These are phyloP conservation scores for Gymnocheta viridis DNA, from an alignment of 2,888 invertebrate species.

Conservation along the genomic window DNA sequence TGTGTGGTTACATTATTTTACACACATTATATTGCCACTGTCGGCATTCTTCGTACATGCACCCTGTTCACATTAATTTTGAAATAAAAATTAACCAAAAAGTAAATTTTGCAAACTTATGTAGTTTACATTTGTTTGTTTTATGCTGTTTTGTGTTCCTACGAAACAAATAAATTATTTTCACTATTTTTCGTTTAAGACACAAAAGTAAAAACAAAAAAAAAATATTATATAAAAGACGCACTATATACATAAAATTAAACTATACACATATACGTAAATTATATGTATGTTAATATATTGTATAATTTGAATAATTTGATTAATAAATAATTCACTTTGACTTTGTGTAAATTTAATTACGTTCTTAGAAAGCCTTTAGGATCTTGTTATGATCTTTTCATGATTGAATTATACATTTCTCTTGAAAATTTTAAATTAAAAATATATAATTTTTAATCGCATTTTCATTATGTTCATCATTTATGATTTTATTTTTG, in stretches of 20 bases:
- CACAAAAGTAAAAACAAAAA: constrained; percentile 29
- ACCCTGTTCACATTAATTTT: constrained; percentile 49
- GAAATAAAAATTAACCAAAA: constrained; percentile 45
- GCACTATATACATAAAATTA: constrained; percentile 26
- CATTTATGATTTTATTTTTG: constrained; percentile 34
- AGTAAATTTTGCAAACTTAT: constrained; percentile 49
- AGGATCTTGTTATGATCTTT: background rate
- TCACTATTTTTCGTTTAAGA: constrained; percentile 23
- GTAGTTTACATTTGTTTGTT: constrained; percentile 30
- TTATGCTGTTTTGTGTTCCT: constrained; percentile 19
- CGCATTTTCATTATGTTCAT: constrained; percentile 33
- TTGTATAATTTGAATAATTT: constrained; percentile 7
- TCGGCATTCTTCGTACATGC: constrained; percentile 42
- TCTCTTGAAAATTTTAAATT: constrained; percentile 23
- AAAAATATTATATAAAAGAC: constrained; percentile 64
- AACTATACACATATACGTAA: constrained; percentile 15
- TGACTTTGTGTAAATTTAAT: constrained; percentile 34
- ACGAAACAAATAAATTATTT: constrained; percentile 34
- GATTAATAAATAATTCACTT: constrained; percentile 44
- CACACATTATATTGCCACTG: background rate
- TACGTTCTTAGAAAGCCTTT: constrained; percentile 40
- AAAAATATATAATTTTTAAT: constrained; percentile 48
- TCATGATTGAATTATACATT: background rate
- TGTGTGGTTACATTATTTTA: background rate
- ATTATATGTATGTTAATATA: background rate